Conservation (phyloP, 2,113 vertebrate genomes). For the Labeo catla region DNA sequence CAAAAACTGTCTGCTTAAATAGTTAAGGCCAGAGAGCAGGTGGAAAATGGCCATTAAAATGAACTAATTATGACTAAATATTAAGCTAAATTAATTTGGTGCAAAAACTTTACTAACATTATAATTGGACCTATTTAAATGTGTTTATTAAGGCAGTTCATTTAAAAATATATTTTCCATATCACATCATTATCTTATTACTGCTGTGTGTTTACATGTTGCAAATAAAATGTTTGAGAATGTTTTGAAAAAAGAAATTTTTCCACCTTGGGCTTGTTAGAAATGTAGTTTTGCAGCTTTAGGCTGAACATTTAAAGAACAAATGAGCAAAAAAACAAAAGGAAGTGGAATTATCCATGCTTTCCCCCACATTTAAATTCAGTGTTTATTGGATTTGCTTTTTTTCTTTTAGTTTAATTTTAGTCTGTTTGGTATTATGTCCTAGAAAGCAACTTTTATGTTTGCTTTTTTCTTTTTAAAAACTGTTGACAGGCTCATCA, state of each 20-base stretch:
- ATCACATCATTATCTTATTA: not conserved
- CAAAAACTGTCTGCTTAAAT: not conserved
- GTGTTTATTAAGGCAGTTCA: not conserved
- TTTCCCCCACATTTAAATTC: conserved; percentile 2
- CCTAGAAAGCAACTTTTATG: not conserved
- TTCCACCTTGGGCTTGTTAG: not conserved
- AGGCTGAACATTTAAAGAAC: not conserved
- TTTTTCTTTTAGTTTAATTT: not conserved
- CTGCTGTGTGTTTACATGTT: not conserved
- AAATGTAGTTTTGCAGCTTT: not conserved
- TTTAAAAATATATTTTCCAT: not conserved
- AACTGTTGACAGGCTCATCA: not conserved
- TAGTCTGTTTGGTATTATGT: not conserved
- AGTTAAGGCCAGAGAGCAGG: not conserved
- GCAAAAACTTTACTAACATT: not conserved
- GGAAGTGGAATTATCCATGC: not conserved
- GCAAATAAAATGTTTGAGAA: not conserved
- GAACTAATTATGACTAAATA: not conserved
- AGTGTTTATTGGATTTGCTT: not conserved
- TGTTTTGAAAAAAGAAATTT: not conserved
- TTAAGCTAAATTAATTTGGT: not conserved
- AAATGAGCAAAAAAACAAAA: not conserved
- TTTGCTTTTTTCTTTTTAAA: not conserved
- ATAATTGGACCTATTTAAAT: not conserved
- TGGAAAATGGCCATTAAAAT: not conserved